Evolutionary conservation across 2,113 vertebrate genomes (phyloP), one percentile per base, ranked within the genome.

Genomic region (Sprattus sprattus): DNA sequence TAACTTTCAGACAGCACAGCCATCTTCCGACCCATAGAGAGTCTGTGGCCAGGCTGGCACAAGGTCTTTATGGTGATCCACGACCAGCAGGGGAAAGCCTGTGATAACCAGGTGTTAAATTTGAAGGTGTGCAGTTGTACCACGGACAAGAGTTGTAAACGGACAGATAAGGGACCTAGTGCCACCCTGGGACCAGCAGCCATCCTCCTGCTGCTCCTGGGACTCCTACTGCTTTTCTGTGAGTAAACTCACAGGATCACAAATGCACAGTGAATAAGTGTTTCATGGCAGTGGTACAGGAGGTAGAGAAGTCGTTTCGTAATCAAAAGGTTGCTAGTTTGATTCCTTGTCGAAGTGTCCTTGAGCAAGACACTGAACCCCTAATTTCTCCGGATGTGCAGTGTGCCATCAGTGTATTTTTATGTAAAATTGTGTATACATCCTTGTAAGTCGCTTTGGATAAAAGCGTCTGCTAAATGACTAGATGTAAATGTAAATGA

Each of bases 191-290:
- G 96, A 0, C 86, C 88, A 1, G 22, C 91, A 11, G 97, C 95
- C 39, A 87, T 97, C 85, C 93, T 95, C 44, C 90, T 96, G 22
- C 88, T 98, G 88, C 93, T 97, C 87, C 94, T 98, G 0, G 97
- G 96, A 86, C 94, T 97, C 86, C 92, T 98, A 92, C 93, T 96
- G 84, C 94, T 98, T 81, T 89, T 97, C 13, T 0, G 95, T 96
- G 92, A 95, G 95, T 95, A 1, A 64, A 6, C 20, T 81, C 20
- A 9, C 32, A 7, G 28, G 25, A 9, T 15, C 39, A 39, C 2
- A 2, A 39, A 39, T 39, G 11, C 45, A 6, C 45, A 82, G 7
- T 82, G 44, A 0, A 44, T 44, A 80, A 5, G 25, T 49, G 28
- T 22, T n/a, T 45, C 49, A 10, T 49, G 10, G 49, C 25, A 52